These are phyloP conservation scores for Porites australiensis DNA, from an alignment of 64 coral and sea anemone genomes.

Conservation along the genomic window DNA sequence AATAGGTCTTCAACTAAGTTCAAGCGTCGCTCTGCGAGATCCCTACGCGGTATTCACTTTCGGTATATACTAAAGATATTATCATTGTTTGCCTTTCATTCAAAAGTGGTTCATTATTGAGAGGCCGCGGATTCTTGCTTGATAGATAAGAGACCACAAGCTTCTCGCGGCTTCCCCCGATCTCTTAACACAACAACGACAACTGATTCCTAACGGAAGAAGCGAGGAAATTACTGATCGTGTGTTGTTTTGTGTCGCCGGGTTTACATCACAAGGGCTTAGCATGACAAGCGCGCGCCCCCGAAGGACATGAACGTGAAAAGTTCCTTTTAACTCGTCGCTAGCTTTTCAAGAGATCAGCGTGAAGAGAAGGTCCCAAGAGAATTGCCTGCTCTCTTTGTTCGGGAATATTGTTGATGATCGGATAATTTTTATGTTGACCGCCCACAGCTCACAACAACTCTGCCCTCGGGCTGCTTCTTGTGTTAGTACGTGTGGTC, in stretches of 20 bases:
- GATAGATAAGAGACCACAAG: slow-evolving; percentile 73
- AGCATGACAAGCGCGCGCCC: not conserved
- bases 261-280: not conserved
- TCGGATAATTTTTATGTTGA: slow-evolving; percentile 98
- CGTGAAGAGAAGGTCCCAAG: slow-evolving; percentile 67
- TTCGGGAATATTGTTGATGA: slow-evolving; percentile 93
- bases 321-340: slow-evolving; percentile 23
- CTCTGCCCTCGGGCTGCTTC: slow-evolving; percentile 80
- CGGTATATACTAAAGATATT: slow-evolving; percentile 29
- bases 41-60: not conserved
- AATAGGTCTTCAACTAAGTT: not conserved
- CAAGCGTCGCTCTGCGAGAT: not conserved
- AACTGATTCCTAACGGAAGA: slow-evolving; percentile 7
- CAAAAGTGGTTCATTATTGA: slow-evolving; percentile 80
- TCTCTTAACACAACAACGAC: slow-evolving; percentile 24
- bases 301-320: slow-evolving; percentile 8
- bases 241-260: not conserved
- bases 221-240: not conserved
- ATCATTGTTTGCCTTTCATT: slow-evolving; percentile 77
- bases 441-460: slow-evolving; percentile 90
- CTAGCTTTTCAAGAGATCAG: slow-evolving; percentile 26
- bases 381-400: slow-evolving; percentile 79
- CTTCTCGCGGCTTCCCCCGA: slow-evolving; percentile 10
- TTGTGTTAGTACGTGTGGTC: slow-evolving; percentile 86
- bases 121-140: slow-evolving; percentile 75